Evolutionary conservation across 2,888 invertebrate genomes (phyloP).

Genomic region (Colletes collaris): DNA sequence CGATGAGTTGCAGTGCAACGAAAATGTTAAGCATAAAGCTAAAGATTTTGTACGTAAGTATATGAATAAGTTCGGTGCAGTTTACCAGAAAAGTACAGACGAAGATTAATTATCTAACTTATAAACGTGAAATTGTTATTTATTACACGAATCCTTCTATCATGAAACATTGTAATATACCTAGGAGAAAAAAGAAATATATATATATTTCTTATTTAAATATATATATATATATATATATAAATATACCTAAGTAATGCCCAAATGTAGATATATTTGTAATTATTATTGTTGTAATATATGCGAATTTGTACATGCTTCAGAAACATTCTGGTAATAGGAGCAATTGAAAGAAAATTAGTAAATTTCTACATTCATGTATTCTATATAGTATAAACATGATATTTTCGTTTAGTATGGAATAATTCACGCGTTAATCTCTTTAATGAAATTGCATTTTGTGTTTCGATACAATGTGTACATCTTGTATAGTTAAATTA

Average conservation of each 20-base stretch:
- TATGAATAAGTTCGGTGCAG: conserved; percentile 96
- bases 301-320: conserved; percentile 70
- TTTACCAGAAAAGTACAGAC: conserved; percentile 89
- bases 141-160: conserved; percentile 59
- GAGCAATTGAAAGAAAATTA: conserved; percentile 56
- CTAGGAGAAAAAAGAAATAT: conserved; percentile 17
- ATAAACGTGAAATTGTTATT: conserved; percentile 68
- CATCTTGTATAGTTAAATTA: conserved; percentile 45
- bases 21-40: conserved; percentile 96
- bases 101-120: conserved; percentile 83
- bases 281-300: conserved; percentile 70
- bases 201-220: too few relatives aligned
- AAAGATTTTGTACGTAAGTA: conserved; percentile 97
- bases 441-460: conserved; percentile 58
- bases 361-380: conserved; percentile 63
- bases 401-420: conserved; percentile 52
- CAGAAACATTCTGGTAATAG: conserved; percentile 62
- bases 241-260: conserved; percentile 63
- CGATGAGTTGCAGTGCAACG: conserved; percentile 93
- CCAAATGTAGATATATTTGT: conserved; percentile 69
- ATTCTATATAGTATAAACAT: conserved; percentile 51
- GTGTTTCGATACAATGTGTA: conserved; percentile 45
- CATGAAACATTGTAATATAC: conserved; percentile 55
- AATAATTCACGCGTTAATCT: conserved; percentile 51
- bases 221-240: too few relatives aligned